Conservation (phyloP, 2,888 invertebrate genomes). For the Callosobruchus maculatus region DNA sequence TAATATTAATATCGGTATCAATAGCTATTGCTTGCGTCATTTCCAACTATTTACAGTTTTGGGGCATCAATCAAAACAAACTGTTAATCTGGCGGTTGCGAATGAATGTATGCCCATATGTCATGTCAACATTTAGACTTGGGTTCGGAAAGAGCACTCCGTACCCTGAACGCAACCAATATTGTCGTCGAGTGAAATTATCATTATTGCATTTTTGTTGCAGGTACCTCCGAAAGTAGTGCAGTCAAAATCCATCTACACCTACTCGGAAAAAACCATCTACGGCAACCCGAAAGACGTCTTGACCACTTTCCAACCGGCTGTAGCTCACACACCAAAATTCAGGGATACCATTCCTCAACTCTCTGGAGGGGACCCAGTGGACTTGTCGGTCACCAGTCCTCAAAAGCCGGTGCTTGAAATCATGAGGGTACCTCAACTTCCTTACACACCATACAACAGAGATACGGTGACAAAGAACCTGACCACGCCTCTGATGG, state of each 20-base stretch:
- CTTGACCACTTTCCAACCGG: constrained; percentile 53
- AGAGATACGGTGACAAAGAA: constrained; percentile 29
- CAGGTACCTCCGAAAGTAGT: constrained; percentile 54
- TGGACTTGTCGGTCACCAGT: constrained; percentile 62
- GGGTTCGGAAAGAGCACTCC: too few species aligned
- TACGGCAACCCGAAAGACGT: constrained; percentile 73
- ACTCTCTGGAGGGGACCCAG: constrained; percentile 53
- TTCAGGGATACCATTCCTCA: constrained; percentile 42
- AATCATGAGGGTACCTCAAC: constrained; percentile 55
- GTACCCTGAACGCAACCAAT: too few species aligned
- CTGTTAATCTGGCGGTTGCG: too few species aligned
- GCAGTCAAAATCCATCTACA: constrained; percentile 64
- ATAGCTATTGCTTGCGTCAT: too few species aligned
- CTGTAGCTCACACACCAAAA: constrained; percentile 48
- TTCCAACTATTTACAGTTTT: too few species aligned
- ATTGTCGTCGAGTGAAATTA: too few species aligned
- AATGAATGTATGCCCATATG: too few species aligned
- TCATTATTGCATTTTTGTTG: neutral
- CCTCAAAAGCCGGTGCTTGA: constrained; percentile 54
- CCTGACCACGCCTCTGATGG: constrained; percentile 39
- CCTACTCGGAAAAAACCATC: constrained; percentile 61
- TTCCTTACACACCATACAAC: constrained; percentile 17
- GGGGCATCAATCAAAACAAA: too few species aligned
- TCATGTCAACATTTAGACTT: too few species aligned
- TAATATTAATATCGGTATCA: too few species aligned